Base-by-base conservation (phyloP, 2,797 vertebrate species). In the Neopelma chrysocephalum region DNA sequence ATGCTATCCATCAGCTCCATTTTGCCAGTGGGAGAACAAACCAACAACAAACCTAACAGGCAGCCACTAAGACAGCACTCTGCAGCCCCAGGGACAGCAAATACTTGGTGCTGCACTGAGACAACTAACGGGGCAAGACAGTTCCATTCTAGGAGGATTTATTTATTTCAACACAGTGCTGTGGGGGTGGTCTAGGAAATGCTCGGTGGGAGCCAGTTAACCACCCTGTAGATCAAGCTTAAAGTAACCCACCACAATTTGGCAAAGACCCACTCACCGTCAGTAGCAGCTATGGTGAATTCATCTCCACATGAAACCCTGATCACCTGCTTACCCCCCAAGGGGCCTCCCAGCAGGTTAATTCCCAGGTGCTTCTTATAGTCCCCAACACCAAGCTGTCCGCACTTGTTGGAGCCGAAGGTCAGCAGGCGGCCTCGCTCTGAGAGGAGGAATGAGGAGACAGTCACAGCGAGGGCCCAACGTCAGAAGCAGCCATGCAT, bases 281-380 rank as follows among this genome's bases (percentile, higher is more conserved):
- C 98, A 40, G 99, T 99, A 96, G 99, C 99, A 93, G 99, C 99
- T 53, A 99, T 99, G 89, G 99, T 99, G 96, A 99, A 99, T 57
- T 99, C 99, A 79, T 99, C 99, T 87, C 99, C 99, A 68, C 99
- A 99, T 20, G 99, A 99, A 94, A 99, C 98, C 97, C 99, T 98
- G 92, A 98, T 99, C 93, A 99, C 98, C 47, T 96, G 98, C 97
- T 99, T 99, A 36, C 99, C 99, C 80, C 99, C 99, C 82, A 99
- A 98, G 14, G 99, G 98, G 90, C 99, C 99, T 78, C 99, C 97
- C 53, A 99, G 98, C 70, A 99, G 97, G 96, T 99, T 99, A 97
- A 99, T 99, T 58, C 99, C 98, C 66, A 98, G 98, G 93, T 99
- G 99, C 94, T 99, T 99, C 98, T 99, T 99, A 45, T 99, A 99